A percentile compares a stretch with the other conserved stretches of the same genome.
These are phyloP conservation scores for Stercorarius parasiticus DNA, from an alignment of 2,113 vertebrate genomes.

Conservation along the genomic window DNA sequence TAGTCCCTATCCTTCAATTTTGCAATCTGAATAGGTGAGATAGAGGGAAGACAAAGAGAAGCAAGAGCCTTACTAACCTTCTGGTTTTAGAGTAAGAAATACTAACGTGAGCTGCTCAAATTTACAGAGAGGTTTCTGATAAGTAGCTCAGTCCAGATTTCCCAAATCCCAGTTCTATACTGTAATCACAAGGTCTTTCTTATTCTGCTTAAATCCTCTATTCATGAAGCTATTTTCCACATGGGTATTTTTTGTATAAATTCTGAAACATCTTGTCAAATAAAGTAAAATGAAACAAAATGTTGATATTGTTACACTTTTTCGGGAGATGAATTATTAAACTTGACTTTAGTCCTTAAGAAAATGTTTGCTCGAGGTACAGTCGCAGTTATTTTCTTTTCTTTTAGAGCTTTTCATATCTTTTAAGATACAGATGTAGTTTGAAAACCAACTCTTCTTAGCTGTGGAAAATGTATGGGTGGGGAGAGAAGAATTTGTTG, in stretches of 20 bases:
- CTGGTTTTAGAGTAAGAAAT: neutral
- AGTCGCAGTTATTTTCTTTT: neutral
- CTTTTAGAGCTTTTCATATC: neutral
- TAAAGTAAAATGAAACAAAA: neutral
- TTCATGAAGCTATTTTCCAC: neutral
- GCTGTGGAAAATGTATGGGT: neutral
- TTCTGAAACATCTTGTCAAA: neutral
- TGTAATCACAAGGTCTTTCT: neutral
- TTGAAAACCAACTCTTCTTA: neutral
- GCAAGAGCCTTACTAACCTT: neutral
- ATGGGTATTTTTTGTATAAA: neutral
- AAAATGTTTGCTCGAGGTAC: neutral
- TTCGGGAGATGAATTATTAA: neutral
- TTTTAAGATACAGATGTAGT: neutral
- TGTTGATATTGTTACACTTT: neutral
- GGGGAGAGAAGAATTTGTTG: neutral
- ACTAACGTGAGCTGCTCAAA: rapidly evolving
- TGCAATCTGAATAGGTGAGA: neutral
- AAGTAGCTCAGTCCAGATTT: neutral
- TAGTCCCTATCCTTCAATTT: neutral
- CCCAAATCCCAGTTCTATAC: neutral
- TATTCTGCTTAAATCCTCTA: neutral
- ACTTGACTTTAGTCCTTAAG: neutral
- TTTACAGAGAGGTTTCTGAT: neutral
- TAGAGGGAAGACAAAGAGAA: neutral